Conservation (phyloP, 1,140 invertebrate species). For the Sitobion miscanthi region DNA sequence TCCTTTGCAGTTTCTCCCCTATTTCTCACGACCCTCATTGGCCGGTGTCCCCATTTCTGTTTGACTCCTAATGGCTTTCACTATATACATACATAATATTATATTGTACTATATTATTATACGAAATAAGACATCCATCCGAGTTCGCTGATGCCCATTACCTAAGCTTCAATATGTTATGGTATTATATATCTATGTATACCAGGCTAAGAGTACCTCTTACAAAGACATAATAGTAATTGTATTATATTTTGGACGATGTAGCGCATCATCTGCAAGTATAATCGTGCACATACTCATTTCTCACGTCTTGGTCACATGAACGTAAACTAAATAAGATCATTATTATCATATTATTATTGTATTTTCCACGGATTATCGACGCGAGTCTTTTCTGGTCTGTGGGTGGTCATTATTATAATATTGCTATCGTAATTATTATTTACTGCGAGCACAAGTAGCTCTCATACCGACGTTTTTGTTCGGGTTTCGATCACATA, state of each 20-base stretch:
- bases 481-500: no score
- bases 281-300: neutral
- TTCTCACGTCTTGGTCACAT: neutral
- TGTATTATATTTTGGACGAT: neutral
- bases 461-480: no score
- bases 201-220: neutral
- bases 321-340: no score
- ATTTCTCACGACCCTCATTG: neutral
- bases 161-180: neutral
- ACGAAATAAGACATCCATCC: neutral
- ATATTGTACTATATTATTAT: neutral
- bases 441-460: no score
- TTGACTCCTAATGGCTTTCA: neutral
- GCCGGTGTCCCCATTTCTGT: neutral
- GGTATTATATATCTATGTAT: neutral
- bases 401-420: no score
- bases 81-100: neutral
- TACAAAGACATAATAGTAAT: neutral
- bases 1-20: neutral
- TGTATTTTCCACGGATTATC: no score
- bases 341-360: no score
- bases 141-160: neutral
- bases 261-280: neutral
- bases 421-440: no score
- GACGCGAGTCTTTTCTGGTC: no score